Conservation (phyloP, 2,113 vertebrate genomes). For the Strix aluco region DNA sequence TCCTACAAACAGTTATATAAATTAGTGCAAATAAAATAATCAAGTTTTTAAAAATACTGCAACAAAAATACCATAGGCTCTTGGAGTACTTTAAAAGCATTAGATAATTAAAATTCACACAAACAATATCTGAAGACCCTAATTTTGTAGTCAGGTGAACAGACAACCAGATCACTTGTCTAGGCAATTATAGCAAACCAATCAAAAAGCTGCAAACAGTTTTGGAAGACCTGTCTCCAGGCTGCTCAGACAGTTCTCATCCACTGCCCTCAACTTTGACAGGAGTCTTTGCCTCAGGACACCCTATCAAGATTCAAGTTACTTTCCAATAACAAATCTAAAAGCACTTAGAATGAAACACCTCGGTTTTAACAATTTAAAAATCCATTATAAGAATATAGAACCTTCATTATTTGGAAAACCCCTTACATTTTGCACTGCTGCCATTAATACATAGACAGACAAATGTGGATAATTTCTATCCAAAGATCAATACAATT, state of each 20-base stretch:
- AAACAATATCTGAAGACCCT: background rate
- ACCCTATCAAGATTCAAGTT: background rate
- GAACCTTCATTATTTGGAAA: background rate
- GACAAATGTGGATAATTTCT: background rate
- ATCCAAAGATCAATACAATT: background rate
- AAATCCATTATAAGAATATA: background rate
- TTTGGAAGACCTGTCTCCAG: background rate
- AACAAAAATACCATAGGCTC: background rate
- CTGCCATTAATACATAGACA: background rate
- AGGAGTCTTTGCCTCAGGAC: background rate
- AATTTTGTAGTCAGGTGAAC: background rate
- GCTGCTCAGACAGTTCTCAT: background rate
- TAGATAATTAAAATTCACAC: background rate
- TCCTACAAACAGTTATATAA: background rate
- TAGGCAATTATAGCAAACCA: background rate
- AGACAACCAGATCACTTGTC: background rate
- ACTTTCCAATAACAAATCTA: background rate
- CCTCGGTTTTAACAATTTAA: background rate
- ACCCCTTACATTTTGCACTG: background rate
- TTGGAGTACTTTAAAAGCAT: background rate
- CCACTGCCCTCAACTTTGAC: background rate
- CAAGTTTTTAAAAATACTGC: background rate
- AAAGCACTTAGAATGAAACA: background rate
- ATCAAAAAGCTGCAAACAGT: background rate
- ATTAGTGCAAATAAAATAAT: background rate